A percentile compares a stretch with the other conserved stretches of the same genome.
These are phyloP conservation scores for Gephyroberyx darwinii DNA, from an alignment of 2,797 vertebrate species.

Conservation along the genomic window DNA sequence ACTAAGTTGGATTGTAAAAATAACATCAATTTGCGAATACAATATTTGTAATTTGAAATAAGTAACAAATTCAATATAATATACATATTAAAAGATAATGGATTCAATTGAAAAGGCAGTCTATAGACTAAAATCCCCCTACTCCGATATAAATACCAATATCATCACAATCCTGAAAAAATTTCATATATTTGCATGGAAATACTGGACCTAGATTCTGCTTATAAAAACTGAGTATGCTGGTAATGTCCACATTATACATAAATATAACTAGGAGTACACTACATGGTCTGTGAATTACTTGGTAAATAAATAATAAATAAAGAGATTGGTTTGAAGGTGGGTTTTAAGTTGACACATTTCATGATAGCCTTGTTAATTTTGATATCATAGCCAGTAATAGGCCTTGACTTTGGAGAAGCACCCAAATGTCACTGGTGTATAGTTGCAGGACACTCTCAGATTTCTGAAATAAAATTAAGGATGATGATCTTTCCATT, in stretches of 20 bases:
- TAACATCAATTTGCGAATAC: too few relatives aligned
- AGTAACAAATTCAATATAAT: too few relatives aligned
- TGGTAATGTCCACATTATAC: constrained; percentile 1
- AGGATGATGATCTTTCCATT: constrained; percentile 40
- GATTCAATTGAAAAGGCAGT: too few relatives aligned
- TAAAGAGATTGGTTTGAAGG: neutral
- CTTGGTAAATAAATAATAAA: constrained; percentile 17
- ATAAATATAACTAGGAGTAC: constrained; percentile 18
- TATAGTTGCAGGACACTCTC: constrained; percentile 57
- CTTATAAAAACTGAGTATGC: neutral
- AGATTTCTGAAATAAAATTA: constrained; percentile 51
- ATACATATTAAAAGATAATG: too few relatives aligned
- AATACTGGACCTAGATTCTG: neutral
- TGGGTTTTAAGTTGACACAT: neutral
- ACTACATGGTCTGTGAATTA: constrained; percentile 17
- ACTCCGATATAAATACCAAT: too few relatives aligned
- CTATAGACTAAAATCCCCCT: too few relatives aligned
- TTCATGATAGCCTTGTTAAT: constrained; percentile 23
- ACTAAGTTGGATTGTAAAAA: too few relatives aligned
- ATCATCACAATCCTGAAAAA: too few relatives aligned
- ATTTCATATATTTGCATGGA: too few relatives aligned
- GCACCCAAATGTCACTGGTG: constrained; percentile 69
- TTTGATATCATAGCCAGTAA: constrained; percentile 43
- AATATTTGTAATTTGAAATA: too few relatives aligned
- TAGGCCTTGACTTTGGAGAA: constrained; percentile 66